phyloP scores from a whole-genome alignment of 2,113 vertebrate genomes.

The Gavialis gangeticus region DNA sequence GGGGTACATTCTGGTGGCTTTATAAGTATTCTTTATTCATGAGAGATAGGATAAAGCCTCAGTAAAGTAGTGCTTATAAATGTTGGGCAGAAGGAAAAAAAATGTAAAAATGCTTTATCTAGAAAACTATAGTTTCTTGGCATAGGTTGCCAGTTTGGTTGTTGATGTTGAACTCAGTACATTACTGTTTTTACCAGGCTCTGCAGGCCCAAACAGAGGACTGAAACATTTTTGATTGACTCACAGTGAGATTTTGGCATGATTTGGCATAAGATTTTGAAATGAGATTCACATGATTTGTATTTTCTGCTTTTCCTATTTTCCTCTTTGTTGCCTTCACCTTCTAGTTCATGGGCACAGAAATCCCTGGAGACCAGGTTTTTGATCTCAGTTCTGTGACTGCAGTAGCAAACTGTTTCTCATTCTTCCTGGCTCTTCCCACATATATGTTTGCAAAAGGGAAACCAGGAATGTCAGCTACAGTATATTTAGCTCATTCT shows the following conservation, averaged over 20 bases:
- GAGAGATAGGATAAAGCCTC: background rate
- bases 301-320: conserved; percentile 1
- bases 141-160: background rate
- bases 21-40: background rate
- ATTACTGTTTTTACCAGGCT: background rate
- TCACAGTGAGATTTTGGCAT: background rate
- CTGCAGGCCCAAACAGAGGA: background rate
- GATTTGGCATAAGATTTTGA: no score
- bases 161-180: background rate
- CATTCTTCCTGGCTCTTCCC: background rate
- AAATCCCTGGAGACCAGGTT: background rate
- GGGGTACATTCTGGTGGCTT: background rate
- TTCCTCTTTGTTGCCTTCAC: background rate
- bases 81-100: background rate
- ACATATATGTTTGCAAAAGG: background rate
- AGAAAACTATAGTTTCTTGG: background rate
- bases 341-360: background rate
- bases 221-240: background rate
- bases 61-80: background rate
- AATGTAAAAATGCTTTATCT: background rate
- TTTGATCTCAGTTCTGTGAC: background rate
- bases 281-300: background rate
- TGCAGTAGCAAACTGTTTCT: background rate
- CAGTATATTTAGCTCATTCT: background rate
- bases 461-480: background rate